Evolutionary conservation across 2,797 vertebrate genomes (phyloP), one percentile per base, ranked within the genome.

Genomic region (Threskiornis aethiopicus): DNA sequence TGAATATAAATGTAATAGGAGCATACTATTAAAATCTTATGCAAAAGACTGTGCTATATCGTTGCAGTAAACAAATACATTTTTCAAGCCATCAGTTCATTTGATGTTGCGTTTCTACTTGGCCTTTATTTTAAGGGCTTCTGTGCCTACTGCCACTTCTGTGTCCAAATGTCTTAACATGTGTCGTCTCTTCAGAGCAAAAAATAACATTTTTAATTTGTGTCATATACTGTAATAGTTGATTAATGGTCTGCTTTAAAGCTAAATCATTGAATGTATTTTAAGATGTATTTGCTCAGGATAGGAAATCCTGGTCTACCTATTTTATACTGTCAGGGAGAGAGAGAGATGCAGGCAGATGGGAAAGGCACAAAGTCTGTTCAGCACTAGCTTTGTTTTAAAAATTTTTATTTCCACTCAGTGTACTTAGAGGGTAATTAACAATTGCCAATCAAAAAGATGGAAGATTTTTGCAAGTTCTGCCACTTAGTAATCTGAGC

Each of bases 1-100:
- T 95, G 13, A 93, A 88, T 93, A 95, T 92, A 92, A 95, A 95
- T 96, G 78, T 66, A 93, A 67, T 87, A 91, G 85, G 87, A 87
- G 11, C 67, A 41, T 62, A 62, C 35, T 86, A 47, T 91, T 90
- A 92, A 90, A 84, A 61, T 87, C 31, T 90, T 89, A 83, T 81
- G 46, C 59, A 88, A 92, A 93, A 91, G 59, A n/a, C 55, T 91
- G 4, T 81, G 25, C 51, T 93, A 4, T 70, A 12, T 82, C 1
- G 1, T 82, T 88, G 33, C 41, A 66, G 69, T 84, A 91, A 91
- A 67, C 51, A 94, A 93, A 91, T 84, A 87, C 1, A 37, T 89
- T 93, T 94, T 96, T 92, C 61, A 90, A 89, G 24, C 73, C 69
- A 57, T 94, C 41, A 18, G 21, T 80, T 91, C 15, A 51, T 93